These are phyloP conservation scores for Burhinus oedicnemus DNA, from an alignment of 2,113 vertebrate genomes.

Conservation along the genomic window DNA sequence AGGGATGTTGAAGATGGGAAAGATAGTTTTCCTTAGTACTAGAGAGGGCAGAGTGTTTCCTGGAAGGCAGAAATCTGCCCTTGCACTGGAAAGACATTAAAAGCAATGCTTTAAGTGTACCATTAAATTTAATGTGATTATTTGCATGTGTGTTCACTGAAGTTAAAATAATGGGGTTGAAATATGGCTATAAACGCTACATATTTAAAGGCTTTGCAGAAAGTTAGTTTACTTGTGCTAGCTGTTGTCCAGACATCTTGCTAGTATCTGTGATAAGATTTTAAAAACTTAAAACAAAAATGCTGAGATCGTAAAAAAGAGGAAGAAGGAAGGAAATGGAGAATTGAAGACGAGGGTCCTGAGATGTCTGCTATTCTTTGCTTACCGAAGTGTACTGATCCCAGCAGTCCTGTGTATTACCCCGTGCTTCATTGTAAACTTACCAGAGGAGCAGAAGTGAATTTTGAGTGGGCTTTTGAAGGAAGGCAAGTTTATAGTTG, in stretches of 20 bases:
- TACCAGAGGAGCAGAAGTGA: not conserved
- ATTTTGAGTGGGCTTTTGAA: not conserved
- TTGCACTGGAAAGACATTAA: not conserved
- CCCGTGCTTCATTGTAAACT: not conserved
- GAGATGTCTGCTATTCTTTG: not conserved
- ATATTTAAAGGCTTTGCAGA: not conserved
- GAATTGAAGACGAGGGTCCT: not conserved
- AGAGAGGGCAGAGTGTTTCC: not conserved
- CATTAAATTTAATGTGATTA: not conserved
- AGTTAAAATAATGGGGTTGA: not conserved
- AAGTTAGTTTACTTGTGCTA: not conserved
- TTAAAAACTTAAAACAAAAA: not conserved
- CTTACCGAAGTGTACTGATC: not conserved
- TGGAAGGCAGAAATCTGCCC: not conserved
- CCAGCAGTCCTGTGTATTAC: accelerated
- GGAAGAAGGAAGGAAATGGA: not conserved
- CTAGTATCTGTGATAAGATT: not conserved
- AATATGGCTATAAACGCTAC: not conserved
- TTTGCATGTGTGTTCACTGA: not conserved
- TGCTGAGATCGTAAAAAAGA: not conserved
- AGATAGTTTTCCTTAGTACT: not conserved
- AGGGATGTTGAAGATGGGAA: not conserved
- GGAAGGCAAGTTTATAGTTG: not conserved
- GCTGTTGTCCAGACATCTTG: not conserved
- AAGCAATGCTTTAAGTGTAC: not conserved